Conservation (phyloP, 2,888 invertebrate genomes). For the Parnassius glacialis region DNA sequence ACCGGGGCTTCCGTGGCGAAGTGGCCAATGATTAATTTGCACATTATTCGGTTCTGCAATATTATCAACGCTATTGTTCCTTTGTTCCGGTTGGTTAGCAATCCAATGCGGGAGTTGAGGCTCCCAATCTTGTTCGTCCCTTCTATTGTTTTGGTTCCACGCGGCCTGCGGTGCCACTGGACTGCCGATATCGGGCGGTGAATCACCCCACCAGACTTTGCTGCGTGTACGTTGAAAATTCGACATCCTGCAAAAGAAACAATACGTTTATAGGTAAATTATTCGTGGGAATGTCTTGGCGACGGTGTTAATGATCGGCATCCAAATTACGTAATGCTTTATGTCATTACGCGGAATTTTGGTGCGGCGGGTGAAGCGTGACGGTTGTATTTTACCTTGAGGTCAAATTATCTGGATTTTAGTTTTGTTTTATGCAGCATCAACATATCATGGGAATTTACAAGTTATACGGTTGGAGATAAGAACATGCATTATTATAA, state of each 20-base stretch:
- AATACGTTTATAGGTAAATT: conserved; percentile 51
- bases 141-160: conserved; percentile 56
- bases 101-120: conserved; percentile 78
- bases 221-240: conserved; percentile 85
- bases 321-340: conserved; percentile 67
- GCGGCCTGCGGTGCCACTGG: conserved; percentile 61
- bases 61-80: conserved; percentile 63
- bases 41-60: conserved; percentile 56
- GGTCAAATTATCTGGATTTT: conserved; percentile 50
- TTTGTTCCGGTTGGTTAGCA: conserved; percentile 67
- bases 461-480: conserved; percentile 8
- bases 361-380: conserved; percentile 61
- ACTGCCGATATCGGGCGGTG: conserved; percentile 66
- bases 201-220: conserved; percentile 85
- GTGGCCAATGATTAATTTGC: conserved; percentile 69
- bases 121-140: conserved; percentile 71
- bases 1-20: conserved; percentile 76
- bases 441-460: conserved; percentile 57
- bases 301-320: conserved; percentile 63
- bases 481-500: conserved; percentile 2
- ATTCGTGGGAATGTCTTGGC: conserved; percentile 66
- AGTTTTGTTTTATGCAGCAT: conserved; percentile 47
- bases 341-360: conserved; percentile 58
- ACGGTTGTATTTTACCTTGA: conserved; percentile 47
- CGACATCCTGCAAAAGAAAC: conserved; percentile 80